Percentiles rank a stretch among this genome's conserved stretches.
phyloP scores from a whole-genome alignment of 2,888 invertebrate species.

The Melipona bicolor region DNA sequence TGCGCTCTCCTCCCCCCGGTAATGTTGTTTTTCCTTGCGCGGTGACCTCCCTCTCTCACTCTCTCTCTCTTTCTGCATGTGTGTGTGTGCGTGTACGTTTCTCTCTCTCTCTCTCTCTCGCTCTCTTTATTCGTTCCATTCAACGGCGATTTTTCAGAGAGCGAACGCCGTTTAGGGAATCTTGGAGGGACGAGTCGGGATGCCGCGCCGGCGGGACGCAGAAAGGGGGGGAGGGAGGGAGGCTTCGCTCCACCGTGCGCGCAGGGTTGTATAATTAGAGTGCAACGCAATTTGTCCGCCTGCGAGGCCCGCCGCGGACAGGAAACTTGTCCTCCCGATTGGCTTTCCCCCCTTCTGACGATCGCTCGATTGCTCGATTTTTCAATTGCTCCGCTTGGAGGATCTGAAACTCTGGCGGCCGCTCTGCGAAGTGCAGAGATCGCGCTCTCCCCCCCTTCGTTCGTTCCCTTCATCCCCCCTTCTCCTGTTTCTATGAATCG shows the following conservation, averaged over 20 bases:
- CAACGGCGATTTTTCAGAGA: slow-evolving; percentile 78
- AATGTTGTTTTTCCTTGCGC: slow-evolving; percentile 31
- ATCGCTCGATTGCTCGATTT: slow-evolving; percentile 2
- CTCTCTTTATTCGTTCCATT: slow-evolving; percentile 54
- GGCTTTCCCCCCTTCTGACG: background rate
- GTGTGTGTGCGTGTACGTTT: too few relatives aligned
- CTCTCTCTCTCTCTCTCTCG: too few relatives aligned
- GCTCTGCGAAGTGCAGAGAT: too few relatives aligned
- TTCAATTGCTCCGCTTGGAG: background rate
- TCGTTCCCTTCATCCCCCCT: too few relatives aligned
- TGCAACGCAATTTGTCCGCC: slow-evolving; percentile 54
- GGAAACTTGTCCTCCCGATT: slow-evolving; percentile 22
- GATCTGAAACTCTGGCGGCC: too few relatives aligned
- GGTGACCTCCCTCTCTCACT: background rate
- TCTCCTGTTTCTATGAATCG: background rate
- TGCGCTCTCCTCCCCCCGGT: slow-evolving; percentile 10
- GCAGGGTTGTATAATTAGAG: slow-evolving; percentile 55
- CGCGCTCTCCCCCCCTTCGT: too few relatives aligned
- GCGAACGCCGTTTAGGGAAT: slow-evolving; percentile 82
- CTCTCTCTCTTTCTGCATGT: too few relatives aligned
- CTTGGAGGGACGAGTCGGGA: slow-evolving; percentile 74
- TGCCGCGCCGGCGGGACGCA: slow-evolving; percentile 3
- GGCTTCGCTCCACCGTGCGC: slow-evolving; percentile 24
- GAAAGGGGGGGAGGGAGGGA: background rate
- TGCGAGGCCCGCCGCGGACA: slow-evolving; percentile 20